A percentile compares a stretch with the other conserved stretches of the same genome.
These are phyloP conservation scores for Xestia xanthographa DNA, from an alignment of 2,888 invertebrate genomes.

Conservation along the genomic window DNA sequence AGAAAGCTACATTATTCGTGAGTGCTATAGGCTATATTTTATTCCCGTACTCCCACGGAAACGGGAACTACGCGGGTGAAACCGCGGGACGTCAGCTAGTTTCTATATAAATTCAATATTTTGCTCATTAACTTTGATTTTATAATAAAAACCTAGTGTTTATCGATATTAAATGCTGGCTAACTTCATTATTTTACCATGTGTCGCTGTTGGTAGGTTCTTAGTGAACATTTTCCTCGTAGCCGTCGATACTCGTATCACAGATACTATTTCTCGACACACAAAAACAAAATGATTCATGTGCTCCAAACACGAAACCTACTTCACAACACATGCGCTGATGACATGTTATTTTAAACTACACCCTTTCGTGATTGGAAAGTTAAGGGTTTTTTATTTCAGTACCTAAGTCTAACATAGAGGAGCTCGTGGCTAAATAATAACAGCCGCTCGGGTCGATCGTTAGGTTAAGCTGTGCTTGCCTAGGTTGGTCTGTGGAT, in stretches of 20 bases:
- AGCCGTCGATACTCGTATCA: constrained; percentile 39
- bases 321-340: constrained; percentile 33
- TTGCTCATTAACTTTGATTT: not conserved
- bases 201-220: not conserved
- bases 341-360: constrained; percentile 30
- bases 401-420: not conserved
- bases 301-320: constrained; percentile 46
- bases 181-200: not conserved
- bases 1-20: too few species aligned
- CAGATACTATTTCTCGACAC: constrained; percentile 48
- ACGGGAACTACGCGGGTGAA: too few species aligned
- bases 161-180: not conserved
- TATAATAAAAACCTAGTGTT: not conserved
- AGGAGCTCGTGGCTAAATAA: too few species aligned
- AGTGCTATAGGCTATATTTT: too few species aligned
- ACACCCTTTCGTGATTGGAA: constrained; percentile 3
- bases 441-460: too few species aligned
- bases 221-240: constrained; percentile 37
- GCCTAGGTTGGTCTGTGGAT: too few species aligned
- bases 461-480: too few species aligned
- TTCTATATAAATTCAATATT: not conserved
- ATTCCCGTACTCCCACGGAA: too few species aligned
- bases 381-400: constrained; percentile 2
- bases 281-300: constrained; percentile 48
- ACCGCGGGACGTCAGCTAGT: too few species aligned